A percentile compares a stretch with the other conserved stretches of the same genome.
Evolutionary conservation across 2,888 invertebrate species (phyloP).

Genomic region (Saturnia japonica): DNA sequence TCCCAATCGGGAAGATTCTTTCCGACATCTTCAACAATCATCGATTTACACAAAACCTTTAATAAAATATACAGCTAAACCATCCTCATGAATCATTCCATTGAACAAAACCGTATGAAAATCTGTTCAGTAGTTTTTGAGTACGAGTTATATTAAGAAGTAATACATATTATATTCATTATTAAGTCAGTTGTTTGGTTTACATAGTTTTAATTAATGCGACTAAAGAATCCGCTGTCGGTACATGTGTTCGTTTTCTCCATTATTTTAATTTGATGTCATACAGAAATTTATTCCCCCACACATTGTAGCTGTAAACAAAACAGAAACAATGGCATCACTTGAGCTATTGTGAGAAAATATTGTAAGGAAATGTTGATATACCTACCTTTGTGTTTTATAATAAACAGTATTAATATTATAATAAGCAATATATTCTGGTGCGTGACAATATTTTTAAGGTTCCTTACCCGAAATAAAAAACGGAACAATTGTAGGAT

Average conservation of each 20-base stretch:
- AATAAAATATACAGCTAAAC: no score
- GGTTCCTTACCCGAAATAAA: no score
- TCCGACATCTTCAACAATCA: no score
- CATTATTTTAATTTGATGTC: not conserved
- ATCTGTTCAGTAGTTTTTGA: no score
- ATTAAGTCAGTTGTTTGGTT: not conserved
- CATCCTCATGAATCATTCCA: no score
- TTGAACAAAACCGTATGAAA: no score
- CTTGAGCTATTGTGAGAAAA: not conserved
- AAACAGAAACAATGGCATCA: not conserved
- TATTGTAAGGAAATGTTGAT: not conserved
- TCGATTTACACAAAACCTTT: no score
- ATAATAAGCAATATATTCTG: not conserved
- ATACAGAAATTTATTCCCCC: not conserved
- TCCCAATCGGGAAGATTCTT: no score
- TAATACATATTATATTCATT: no score
- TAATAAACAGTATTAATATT: not conserved
- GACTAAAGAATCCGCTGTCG: not conserved
- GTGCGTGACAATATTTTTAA: no score
- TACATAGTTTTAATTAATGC: not conserved
- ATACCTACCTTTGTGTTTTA: not conserved
- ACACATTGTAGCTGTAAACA: not conserved
- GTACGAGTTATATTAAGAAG: no score
- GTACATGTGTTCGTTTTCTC: not conserved
- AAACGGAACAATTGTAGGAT: no score